Base-by-base conservation (phyloP, 2,888 invertebrate genomes). In the Trichacis sp. region DNA sequence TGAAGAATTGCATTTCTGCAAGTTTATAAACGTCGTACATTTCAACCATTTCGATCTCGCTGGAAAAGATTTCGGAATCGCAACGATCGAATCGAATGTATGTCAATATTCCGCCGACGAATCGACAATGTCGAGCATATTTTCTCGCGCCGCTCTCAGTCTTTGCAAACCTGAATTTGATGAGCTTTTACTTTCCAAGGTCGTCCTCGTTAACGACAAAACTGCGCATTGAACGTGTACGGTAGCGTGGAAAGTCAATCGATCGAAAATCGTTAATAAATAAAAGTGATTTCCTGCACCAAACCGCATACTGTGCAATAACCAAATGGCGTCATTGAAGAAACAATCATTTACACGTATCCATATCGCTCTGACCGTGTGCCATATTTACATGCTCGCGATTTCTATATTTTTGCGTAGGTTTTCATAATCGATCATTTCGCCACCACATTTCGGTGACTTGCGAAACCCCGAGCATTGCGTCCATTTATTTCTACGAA, bases 281-380 rank as follows among this genome's bases (percentile, higher is more conserved):
- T 51, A 67, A 60, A 64, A 61, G 40, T 61, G 54, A 58, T 24
- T 24, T 54, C 54, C 48, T 52, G 59, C 66, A 53, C 55, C 53
- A 57, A 64, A 64, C 55, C 55, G 42, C 53, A 48, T 4, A 54
- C 15, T 53, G 51, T 54, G 60, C 50, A 66, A 66, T 56, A 62
- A 24, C 51, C 58, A 48, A 55, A 59, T 68, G 58, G 61, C 64
- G 68, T 64, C 68, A 68, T 64, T 64, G 56, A 12, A 33, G 33
- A 14, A 40, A 61, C 58, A 64, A 68, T 68, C 64, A 68, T 61
- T 24, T 60, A 57, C 53, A 54, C 49, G 67, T 62, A 49, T 63
- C 57, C 55, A 60, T 63, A 64, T 68, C 68, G 68, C 68, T 5
- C 24, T 58, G 68, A 64, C 64, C 64, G 59, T 64, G 64, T 64